Evolutionary conservation across 1,140 invertebrate genomes (phyloP), one percentile per base, ranked within the genome.

Genomic region (Archegozetes longisetosus): DNA sequence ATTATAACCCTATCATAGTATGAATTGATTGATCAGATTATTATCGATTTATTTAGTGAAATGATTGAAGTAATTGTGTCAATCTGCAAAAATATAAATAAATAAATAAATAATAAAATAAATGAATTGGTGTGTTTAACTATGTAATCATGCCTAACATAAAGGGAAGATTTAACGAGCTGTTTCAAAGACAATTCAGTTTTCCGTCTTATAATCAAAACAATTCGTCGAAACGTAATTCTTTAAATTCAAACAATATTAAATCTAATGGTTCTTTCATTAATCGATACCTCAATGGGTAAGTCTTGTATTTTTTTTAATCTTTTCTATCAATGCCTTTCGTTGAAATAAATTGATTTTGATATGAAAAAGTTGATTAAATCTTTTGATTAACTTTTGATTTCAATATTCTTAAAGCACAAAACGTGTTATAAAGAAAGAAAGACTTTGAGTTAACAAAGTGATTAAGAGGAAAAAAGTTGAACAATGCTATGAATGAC

Each of bases 211-310:
- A 40, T 40, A 9, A 17, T 40, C 6, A 40, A 6, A 6, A 40
- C 32, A 40, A 40, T 40, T 40, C 32, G n/a, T n/a, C n/a, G 17
- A 40, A 40, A 17, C 32, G 32, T 17, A 40, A 40, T 17, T 17
- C 32, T 9, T 40, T 40, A 17, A n/a, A n/a, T n/a, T 40, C 17
- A 17, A 17, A 40, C 50, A 26, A 49, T 9, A 28, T 20, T 27
- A 47, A 25, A 53, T 23, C 47, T 27, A 63, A 54, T 26, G 53
- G 62, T 46, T 61, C 26, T 23, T 63, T 63, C 40, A 63, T 63
- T 27, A 25, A 57, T 47, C 80, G 81, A 68, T 85, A 84, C 69
- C 73, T 85, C 1, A 79, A 80, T 71, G 82, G 82, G 83, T 85
- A 75, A 78, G 72, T 69, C 23, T n/a, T n/a, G n/a, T n/a, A n/a